A percentile compares a stretch with the other conserved stretches of the same genome.
Conservation (phyloP, 2,797 vertebrate species). For the Sebastes hopkinsi region DNA sequence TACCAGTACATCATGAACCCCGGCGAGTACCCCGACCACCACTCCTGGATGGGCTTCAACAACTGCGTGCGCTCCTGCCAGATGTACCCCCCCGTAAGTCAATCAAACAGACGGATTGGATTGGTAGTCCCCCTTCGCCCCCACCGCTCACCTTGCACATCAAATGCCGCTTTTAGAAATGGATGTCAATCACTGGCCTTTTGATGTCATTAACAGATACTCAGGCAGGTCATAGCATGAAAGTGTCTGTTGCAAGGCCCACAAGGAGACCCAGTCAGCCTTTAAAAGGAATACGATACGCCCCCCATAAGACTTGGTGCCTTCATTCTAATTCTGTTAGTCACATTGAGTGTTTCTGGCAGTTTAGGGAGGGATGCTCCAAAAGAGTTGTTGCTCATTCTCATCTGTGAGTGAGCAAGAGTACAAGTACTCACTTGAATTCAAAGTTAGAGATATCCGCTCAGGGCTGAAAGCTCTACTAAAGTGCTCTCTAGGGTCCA, state of each 20-base stretch:
- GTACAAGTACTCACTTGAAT: conserved; percentile 28
- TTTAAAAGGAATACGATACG: conserved; percentile 76
- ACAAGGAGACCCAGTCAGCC: conserved; percentile 75
- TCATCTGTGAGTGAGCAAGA: conserved; percentile 29
- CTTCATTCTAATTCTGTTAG: conserved; percentile 77
- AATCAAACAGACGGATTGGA: conserved; percentile 74
- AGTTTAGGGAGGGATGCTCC: conserved; percentile 40
- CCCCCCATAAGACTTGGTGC: conserved; percentile 67
- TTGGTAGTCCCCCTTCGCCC: not conserved
- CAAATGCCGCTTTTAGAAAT: conserved; percentile 74
- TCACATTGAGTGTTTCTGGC: conserved; percentile 66
- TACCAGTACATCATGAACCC: conserved; percentile 83
- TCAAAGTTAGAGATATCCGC: conserved; percentile 22
- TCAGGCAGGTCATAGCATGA: conserved; percentile 69
- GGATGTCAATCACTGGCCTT: conserved; percentile 76
- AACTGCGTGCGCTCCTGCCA: conserved; percentile 86
- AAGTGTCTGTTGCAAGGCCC: conserved; percentile 73
- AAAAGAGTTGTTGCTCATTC: conserved; percentile 38
- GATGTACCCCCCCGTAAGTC: conserved; percentile 86
- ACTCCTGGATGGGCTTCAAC: conserved; percentile 85
- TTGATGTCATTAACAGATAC: conserved; percentile 79
- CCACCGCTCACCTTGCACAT: conserved; percentile 64
- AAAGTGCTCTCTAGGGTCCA: conserved; percentile 10
- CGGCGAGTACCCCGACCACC: conserved; percentile 81
- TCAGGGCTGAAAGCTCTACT: not conserved